Evolutionary conservation across 1,140 invertebrate genomes (phyloP).

Genomic region (Drosophila lowei): DNA sequence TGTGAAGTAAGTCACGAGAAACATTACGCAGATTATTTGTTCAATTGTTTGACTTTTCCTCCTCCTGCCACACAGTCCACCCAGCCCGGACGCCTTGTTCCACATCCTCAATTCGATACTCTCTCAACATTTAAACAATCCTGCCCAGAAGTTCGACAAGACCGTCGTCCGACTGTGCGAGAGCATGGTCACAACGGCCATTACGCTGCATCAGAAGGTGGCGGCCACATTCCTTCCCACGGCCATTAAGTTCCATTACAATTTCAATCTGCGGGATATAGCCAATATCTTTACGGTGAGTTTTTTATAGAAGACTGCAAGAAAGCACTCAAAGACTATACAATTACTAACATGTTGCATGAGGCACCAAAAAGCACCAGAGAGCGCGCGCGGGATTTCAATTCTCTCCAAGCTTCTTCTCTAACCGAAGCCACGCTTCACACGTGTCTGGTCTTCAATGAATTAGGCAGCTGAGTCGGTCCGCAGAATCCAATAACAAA

Average conservation of each 20-base stretch:
- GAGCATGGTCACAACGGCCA: slow-evolving; percentile 88
- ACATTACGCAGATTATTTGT: too few species aligned
- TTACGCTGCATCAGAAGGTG: slow-evolving; percentile 91
- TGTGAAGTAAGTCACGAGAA: slow-evolving; percentile 85
- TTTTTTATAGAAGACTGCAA: too few species aligned
- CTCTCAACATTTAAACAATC: slow-evolving; percentile 90
- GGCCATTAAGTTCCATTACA: slow-evolving; percentile 97
- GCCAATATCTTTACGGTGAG: slow-evolving; percentile 94
- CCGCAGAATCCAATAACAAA: too few species aligned
- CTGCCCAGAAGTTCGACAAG: slow-evolving; percentile 84
- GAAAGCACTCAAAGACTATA: too few species aligned
- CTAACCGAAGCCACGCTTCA: too few species aligned
- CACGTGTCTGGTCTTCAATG: too few species aligned
- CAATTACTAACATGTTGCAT: too few species aligned
- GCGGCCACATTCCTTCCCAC: slow-evolving; percentile 92
- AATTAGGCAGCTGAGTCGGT: too few species aligned
- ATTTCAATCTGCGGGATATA: slow-evolving; percentile 96
- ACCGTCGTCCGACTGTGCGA: slow-evolving; percentile 84
- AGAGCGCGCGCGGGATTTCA: too few species aligned
- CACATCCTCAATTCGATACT: slow-evolving; percentile 94
- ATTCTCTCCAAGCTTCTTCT: too few species aligned
- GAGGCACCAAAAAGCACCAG: too few species aligned
- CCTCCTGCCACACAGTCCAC: slow-evolving; percentile 86
- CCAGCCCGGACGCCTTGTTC: slow-evolving; percentile 90
- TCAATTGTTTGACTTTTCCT: too few species aligned